phyloP scores from a whole-genome alignment of 2,888 invertebrate species.

The Ennomos fuscantarius region DNA sequence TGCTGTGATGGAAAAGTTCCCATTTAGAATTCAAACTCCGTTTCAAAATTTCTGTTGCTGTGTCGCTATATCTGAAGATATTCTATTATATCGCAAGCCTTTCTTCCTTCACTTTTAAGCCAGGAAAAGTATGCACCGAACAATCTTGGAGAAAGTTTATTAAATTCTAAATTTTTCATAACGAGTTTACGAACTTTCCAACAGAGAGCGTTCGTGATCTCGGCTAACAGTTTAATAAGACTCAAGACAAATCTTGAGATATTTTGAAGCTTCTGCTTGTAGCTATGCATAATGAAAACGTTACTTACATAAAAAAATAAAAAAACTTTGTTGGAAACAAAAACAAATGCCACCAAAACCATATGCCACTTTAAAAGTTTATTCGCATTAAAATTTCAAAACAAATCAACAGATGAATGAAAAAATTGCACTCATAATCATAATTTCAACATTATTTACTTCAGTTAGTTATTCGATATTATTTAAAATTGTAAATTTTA shows the following conservation, averaged over 20 bases:
- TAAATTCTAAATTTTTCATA: slow-evolving; percentile 26
- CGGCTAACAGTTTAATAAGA: slow-evolving; percentile 13
- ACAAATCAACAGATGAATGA: no score
- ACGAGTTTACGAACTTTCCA: slow-evolving; percentile 16
- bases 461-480: no score
- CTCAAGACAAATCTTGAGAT: neutral
- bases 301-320: no score
- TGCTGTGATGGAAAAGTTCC: neutral
- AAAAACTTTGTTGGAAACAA: no score
- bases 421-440: no score
- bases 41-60: slow-evolving; percentile 4
- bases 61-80: neutral
- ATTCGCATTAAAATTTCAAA: no score
- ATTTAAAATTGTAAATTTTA: no score
- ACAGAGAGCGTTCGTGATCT: slow-evolving; percentile 7
- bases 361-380: no score
- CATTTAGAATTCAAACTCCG: neutral
- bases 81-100: slow-evolving; percentile 2
- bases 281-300: no score
- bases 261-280: no score
- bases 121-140: slow-evolving; percentile 18
- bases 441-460: no score
- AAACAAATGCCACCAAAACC: no score
- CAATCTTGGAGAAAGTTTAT: slow-evolving; percentile 25
- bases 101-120: slow-evolving; percentile 17